Evolutionary conservation across 1,140 invertebrate genomes (phyloP).

Genomic region (Brachionus manjavacas): DNA sequence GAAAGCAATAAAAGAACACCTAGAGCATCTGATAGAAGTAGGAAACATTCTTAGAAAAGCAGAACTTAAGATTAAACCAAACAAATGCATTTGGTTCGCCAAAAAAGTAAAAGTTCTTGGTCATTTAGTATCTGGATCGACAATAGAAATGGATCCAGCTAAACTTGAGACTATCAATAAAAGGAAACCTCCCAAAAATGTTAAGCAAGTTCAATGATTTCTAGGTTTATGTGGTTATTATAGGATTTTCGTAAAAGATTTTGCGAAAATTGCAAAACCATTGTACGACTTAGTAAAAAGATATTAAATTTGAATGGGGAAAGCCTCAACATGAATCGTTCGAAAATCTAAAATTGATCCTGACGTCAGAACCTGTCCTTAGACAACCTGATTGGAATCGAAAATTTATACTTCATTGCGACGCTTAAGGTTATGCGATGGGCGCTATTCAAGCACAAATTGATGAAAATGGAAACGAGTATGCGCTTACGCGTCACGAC

Average conservation of each 20-base stretch:
- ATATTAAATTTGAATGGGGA: constrained; percentile 46
- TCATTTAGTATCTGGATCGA: constrained; percentile 43
- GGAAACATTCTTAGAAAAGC: constrained; percentile 45
- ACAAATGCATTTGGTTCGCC: constrained; percentile 44
- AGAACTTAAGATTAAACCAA: not conserved
- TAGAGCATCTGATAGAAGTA: not conserved
- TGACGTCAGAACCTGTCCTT: constrained; percentile 45
- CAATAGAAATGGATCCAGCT: constrained; percentile 41
- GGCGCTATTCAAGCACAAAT: constrained; percentile 12
- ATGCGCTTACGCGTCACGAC: constrained; percentile 50
- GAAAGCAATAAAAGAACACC: not conserved
- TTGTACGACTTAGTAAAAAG: constrained; percentile 55
- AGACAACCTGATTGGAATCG: constrained; percentile 46
- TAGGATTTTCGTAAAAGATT: constrained; percentile 52
- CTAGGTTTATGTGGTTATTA: constrained; percentile 57
- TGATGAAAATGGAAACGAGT: not conserved
- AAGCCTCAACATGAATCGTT: constrained; percentile 44
- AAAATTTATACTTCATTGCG: constrained; percentile 45
- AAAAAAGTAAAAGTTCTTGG: constrained; percentile 43
- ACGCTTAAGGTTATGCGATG: constrained; percentile 44
- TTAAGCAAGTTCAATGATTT: constrained; percentile 55
- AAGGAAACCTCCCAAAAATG: constrained; percentile 45
- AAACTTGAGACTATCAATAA: constrained; percentile 45
- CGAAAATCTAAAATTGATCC: constrained; percentile 43
- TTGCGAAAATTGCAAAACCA: constrained; percentile 49